Base-by-base conservation (phyloP, 2,797 vertebrate genomes). In the Chloroceryle inda region DNA sequence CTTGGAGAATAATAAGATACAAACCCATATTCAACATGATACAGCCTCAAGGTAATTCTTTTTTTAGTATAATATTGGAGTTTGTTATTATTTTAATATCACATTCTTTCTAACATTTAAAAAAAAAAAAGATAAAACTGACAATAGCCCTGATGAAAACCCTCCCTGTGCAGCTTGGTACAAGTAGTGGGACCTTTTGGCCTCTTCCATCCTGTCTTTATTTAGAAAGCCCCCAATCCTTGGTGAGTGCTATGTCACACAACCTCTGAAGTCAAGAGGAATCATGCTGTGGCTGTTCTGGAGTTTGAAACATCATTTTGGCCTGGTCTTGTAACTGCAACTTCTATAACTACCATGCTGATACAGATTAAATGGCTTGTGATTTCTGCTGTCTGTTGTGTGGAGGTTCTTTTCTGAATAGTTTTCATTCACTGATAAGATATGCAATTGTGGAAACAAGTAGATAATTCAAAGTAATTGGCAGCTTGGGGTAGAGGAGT, bases 401-500 rank as follows among this genome's bases (percentile, higher is more conserved):
- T 2, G 0, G 44, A 80, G 11, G 17, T 85, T 92, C 42, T 78
- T 90, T 71, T 92, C 59, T 8, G 10, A 80, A 27, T 45, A 68
- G 53, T 83, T 92, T 91, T 85, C 22, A 35, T 93, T 81, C 42
- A 18, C 69, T 22, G 44, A 15, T 86, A 81, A 74, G 50, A 67
- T 64, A 40, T 0, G 0, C 66, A 67, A 42, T 84, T 81, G 50
- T 73, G 69, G n/a, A 79, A 91, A 52, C 69, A 90, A 86, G 67
- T 29, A 88, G 74, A 69, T 82, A 72, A 90, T 94, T 92, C 55
- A 44, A 13, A 82, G 72, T 74, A 80, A 91, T 91, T 85, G 33
- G 35, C 23, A 73, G 55, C 73, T 50, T 76, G 6, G 15, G 23
- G 8, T 3, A 2, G 71, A 93, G 42, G 13, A 75, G 11, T 4